Percentiles rank a stretch among this genome's conserved stretches.
phyloP scores from a whole-genome alignment of 2,888 invertebrate species.

The Sesamia inferens region DNA sequence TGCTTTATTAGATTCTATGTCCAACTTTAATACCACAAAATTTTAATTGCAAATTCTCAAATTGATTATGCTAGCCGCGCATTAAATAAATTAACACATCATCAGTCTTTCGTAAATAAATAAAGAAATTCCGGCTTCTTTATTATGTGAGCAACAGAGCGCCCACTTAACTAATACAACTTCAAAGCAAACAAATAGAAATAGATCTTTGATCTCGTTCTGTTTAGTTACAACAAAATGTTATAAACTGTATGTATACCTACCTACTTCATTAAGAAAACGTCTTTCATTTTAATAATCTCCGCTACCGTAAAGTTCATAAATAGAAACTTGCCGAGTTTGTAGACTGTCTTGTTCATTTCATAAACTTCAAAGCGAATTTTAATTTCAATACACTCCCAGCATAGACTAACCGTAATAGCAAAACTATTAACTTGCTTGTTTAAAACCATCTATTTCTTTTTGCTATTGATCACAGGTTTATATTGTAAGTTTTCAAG shows the following conservation, averaged over 20 bases:
- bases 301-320: slow-evolving; percentile 66
- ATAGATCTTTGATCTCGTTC: slow-evolving; percentile 80
- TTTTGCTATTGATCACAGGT: not conserved
- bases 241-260: slow-evolving; percentile 61
- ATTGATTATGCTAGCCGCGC: slow-evolving; percentile 8
- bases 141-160: slow-evolving; percentile 35
- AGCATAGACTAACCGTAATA: not conserved
- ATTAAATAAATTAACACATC: slow-evolving; percentile 34
- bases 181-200: slow-evolving; percentile 80
- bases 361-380: slow-evolving; percentile 21
- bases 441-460: not conserved
- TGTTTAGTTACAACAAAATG: slow-evolving; percentile 79
- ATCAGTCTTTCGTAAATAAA: slow-evolving; percentile 31
- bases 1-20: not conserved
- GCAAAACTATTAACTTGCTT: not conserved
- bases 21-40: not conserved
- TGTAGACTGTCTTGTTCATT: slow-evolving; percentile 24
- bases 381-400: not conserved
- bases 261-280: slow-evolving; percentile 69
- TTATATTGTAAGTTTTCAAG: not conserved
- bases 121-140: slow-evolving; percentile 27
- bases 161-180: slow-evolving; percentile 62
- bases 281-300: slow-evolving; percentile 74
- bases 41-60: slow-evolving; percentile 6
- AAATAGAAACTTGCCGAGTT: slow-evolving; percentile 12